phyloP scores from a whole-genome alignment of 2,113 vertebrate genomes.

The Odobenus rosmarus region DNA sequence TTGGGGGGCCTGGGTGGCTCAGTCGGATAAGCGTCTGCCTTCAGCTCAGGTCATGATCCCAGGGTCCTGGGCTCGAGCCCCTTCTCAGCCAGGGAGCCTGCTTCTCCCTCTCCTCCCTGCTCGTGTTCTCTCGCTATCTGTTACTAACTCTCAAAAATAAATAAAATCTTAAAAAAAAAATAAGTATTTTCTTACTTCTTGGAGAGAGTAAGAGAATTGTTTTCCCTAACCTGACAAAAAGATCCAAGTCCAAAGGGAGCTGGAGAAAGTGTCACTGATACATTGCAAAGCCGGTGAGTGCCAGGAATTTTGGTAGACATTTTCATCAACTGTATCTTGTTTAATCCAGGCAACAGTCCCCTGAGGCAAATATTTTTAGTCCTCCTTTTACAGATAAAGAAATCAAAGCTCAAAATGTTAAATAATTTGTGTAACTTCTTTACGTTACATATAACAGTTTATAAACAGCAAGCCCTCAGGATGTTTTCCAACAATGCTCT shows the following conservation, averaged over 20 bases:
- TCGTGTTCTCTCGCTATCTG: not conserved
- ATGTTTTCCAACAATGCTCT: not conserved
- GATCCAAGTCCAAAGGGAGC: not conserved
- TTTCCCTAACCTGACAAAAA: not conserved
- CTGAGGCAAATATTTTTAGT: not conserved
- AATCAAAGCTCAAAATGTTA: conserved; percentile 38
- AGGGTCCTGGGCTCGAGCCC: not conserved
- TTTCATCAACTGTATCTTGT: not conserved
- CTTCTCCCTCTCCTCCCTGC: not conserved
- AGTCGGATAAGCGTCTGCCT: not conserved
- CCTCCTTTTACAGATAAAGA: not conserved
- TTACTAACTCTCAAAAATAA: not conserved
- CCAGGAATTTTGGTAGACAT: not conserved
- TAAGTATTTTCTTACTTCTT: not conserved
- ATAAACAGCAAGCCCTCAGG: not conserved
- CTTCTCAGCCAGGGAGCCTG: not conserved
- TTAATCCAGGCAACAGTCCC: not conserved
- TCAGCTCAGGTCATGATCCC: not conserved
- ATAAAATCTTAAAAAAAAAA: not conserved
- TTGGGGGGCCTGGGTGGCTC: not conserved
- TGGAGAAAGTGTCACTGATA: not conserved
- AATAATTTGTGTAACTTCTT: not conserved
- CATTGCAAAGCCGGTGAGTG: fast-evolving
- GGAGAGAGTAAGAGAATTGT: not conserved
- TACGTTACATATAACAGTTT: not conserved